These are phyloP conservation scores for Mesochorus sp. DNA, from an alignment of 2,888 invertebrate species.

Conservation along the genomic window DNA sequence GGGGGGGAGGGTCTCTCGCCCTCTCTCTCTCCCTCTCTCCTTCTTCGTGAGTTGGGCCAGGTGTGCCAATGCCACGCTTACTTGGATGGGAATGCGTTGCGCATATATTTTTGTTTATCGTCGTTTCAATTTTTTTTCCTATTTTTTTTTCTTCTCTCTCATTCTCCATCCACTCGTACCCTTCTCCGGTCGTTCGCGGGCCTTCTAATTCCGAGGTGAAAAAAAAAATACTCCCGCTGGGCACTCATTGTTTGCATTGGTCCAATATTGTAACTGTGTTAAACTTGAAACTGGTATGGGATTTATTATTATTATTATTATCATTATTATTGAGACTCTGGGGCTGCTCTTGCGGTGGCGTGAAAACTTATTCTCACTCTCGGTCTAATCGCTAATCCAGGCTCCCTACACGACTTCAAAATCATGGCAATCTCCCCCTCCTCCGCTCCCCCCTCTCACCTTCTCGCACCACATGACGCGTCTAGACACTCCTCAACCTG, in stretches of 20 bases:
- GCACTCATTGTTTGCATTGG: not conserved
- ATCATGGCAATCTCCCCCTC: conserved; percentile 25
- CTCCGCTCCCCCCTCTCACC: not conserved
- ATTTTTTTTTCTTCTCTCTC: not conserved
- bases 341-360: not conserved
- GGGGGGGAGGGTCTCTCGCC: not conserved
- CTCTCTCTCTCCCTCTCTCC: too few relatives aligned
- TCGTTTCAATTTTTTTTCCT: conserved; percentile 11
- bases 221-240: conserved; percentile 1
- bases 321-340: too few relatives aligned
- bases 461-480: conserved; percentile 41
- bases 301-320: conserved; percentile 18
- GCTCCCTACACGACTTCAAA: not conserved
- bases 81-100: conserved; percentile 67
- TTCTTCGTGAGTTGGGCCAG: conserved; percentile 61
- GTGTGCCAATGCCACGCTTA: conserved; percentile 68
- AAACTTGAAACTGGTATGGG: not conserved
- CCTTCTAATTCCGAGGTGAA: not conserved
- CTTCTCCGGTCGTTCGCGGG: not conserved
- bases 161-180: not conserved
- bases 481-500: conserved; percentile 36
- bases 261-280: too few relatives aligned
- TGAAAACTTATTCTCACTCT: conserved; percentile 10
- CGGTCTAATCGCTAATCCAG: conserved; percentile 36
- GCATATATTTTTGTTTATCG: conserved; percentile 52